These are phyloP conservation scores for Machaerirhynchus nigripectus DNA, from an alignment of 2,113 vertebrate species.

Conservation along the genomic window DNA sequence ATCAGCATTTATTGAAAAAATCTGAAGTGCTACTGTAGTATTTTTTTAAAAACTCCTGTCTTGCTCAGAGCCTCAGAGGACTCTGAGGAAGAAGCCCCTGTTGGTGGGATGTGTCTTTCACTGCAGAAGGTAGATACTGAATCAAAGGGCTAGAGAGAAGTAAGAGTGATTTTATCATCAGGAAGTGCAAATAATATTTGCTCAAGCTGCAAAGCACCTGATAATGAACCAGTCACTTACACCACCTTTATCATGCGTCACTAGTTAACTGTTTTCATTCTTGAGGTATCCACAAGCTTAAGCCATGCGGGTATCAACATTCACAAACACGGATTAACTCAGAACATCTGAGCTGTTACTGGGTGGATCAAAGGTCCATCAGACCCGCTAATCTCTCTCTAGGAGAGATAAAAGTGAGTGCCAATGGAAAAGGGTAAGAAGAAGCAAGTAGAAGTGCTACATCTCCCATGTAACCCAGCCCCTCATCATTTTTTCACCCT, in stretches of 20 bases:
- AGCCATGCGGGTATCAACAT: neutral
- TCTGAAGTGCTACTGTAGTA: neutral
- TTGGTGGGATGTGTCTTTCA: neutral
- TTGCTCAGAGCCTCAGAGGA: neutral
- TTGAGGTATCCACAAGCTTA: neutral
- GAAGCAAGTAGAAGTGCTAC: neutral
- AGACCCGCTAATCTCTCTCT: neutral
- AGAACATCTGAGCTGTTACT: neutral
- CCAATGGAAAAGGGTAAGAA: neutral
- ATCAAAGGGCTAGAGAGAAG: neutral
- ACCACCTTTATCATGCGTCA: neutral
- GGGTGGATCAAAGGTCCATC: neutral
- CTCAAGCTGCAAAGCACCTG: neutral
- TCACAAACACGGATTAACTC: neutral
- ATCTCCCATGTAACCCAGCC: neutral
- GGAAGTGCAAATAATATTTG: neutral
- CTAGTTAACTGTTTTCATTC: neutral
- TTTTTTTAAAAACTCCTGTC: neutral
- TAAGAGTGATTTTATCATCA: neutral
- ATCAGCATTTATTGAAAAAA: neutral
- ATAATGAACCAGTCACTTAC: neutral
- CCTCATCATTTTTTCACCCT: neutral
- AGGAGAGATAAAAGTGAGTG: neutral
- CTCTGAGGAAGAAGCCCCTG: neutral
- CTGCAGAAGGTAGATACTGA: neutral